Evolutionary conservation across 2,113 vertebrate species (phyloP).

Genomic region (Columba janthina): DNA sequence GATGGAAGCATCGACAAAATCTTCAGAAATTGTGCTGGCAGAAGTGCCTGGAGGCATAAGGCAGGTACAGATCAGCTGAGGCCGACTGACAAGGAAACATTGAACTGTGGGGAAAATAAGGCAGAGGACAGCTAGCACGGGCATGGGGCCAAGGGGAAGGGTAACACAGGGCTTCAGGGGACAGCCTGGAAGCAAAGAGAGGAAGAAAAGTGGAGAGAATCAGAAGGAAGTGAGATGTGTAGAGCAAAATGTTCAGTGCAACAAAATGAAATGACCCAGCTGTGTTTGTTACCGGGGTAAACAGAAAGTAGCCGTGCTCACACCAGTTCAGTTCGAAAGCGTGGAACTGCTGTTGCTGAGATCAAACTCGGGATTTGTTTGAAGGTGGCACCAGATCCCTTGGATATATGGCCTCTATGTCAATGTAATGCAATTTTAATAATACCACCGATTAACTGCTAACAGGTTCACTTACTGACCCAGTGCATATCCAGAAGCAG

Average conservation of each 20-base stretch:
- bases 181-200: neutral
- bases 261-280: neutral
- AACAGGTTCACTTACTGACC: neutral
- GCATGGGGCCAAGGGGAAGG: neutral
- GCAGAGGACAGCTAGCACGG: neutral
- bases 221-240: neutral
- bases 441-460: fast-evolving
- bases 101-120: neutral
- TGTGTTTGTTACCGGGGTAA: neutral
- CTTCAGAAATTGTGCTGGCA: slow-evolving; percentile 4
- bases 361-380: neutral
- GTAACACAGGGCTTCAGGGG: neutral
- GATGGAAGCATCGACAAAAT: neutral
- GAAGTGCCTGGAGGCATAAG: neutral
- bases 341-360: fast-evolving
- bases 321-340: neutral
- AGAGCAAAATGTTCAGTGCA: neutral
- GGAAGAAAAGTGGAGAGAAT: neutral
- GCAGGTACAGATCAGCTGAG: neutral
- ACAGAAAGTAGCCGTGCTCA: neutral
- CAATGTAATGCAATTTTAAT: neutral
- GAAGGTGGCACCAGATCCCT: neutral
- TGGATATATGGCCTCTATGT: neutral
- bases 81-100: neutral
- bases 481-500: fast-evolving